These are phyloP conservation scores for Tetragonisca angustula DNA, from an alignment of 2,888 invertebrate species.

Conservation along the genomic window DNA sequence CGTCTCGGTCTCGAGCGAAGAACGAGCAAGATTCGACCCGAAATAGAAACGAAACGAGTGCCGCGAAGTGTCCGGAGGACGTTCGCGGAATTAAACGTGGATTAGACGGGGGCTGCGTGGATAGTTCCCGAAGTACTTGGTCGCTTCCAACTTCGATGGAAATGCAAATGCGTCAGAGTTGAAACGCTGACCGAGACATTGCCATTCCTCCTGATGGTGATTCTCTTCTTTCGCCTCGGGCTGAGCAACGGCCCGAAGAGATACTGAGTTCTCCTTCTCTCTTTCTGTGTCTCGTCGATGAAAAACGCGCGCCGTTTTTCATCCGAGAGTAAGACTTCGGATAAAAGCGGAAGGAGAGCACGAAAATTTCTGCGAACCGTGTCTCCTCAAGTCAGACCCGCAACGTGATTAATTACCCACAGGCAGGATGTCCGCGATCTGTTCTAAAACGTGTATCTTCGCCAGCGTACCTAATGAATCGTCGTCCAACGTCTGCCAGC, in stretches of 20 bases:
- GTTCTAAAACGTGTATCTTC: conserved; percentile 29
- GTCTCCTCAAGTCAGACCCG: not conserved
- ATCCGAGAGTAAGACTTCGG: not conserved
- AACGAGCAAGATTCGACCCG: not conserved
- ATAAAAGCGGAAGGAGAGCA: not conserved
- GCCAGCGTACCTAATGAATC: conserved; percentile 18
- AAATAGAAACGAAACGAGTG: not conserved
- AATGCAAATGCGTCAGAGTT: conserved; percentile 54
- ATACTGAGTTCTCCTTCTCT: not conserved
- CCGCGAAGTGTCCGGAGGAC: not conserved
- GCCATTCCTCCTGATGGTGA: not conserved
- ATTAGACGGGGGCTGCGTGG: not conserved
- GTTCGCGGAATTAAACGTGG: not conserved
- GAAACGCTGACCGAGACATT: conserved; percentile 40
- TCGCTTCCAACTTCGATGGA: conserved; percentile 46
- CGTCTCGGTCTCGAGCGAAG: not conserved
- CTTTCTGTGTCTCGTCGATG: not conserved
- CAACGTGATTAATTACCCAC: conserved; percentile 36
- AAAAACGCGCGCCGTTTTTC: conserved; percentile 16
- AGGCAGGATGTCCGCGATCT: conserved; percentile 43
- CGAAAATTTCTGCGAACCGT: conserved; percentile 20
- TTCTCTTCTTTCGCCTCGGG: conserved; percentile 11
- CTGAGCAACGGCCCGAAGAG: not conserved
- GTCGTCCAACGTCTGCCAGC: not conserved
- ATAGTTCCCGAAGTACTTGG: not conserved